Evolutionary conservation across 92 coral and sea anemone genomes (phyloP).

Genomic region (Nematostella vectensis): DNA sequence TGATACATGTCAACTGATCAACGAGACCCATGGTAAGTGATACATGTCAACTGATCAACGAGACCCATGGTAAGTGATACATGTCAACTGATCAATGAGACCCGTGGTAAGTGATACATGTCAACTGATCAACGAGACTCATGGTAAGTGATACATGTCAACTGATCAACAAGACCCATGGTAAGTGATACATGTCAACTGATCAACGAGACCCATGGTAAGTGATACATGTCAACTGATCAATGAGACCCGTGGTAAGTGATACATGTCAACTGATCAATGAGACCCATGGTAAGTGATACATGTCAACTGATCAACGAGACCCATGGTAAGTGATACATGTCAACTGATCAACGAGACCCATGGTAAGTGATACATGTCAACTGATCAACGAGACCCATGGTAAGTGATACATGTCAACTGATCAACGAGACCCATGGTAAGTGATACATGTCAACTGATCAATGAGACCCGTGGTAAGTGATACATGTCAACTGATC

Average conservation of each 20-base stretch:
- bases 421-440: neutral
- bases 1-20: neutral
- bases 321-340: neutral
- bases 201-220: neutral
- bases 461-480: too few species aligned
- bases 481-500: slow-evolving; percentile 80
- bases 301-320: neutral
- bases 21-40: too few species aligned
- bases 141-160: too few species aligned
- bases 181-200: slow-evolving; percentile 19
- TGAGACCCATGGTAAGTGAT: slow-evolving; percentile 85
- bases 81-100: neutral
- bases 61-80: slow-evolving; percentile 75
- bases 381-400: slow-evolving; percentile 93
- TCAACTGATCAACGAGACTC: slow-evolving; percentile 1
- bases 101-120: neutral
- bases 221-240: neutral
- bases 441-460: neutral
- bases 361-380: too few species aligned
- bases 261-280: slow-evolving; percentile 84
- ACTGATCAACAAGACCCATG: slow-evolving; percentile 92
- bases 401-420: slow-evolving; percentile 31
- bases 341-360: slow-evolving; percentile 3
- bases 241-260: too few species aligned
- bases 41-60: slow-evolving; percentile 87